phyloP scores from a whole-genome alignment of 1,140 invertebrate genomes.

The Hesperophylax magnus region DNA sequence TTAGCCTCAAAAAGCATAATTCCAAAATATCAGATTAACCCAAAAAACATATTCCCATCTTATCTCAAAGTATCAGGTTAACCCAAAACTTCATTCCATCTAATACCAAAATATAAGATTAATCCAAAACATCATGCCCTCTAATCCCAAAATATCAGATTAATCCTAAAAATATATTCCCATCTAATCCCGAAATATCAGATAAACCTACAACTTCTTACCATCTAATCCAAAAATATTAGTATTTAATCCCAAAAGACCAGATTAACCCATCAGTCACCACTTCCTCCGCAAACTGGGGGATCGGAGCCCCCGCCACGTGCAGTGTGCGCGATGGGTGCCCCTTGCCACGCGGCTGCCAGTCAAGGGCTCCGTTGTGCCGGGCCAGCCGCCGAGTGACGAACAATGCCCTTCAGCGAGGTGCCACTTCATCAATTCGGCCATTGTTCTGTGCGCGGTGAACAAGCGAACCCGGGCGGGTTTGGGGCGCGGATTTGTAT shows the following conservation, averaged over 20 bases:
- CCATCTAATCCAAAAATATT: too few relatives aligned
- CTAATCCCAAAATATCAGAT: too few relatives aligned
- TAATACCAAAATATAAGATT: too few relatives aligned
- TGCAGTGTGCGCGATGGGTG: neutral
- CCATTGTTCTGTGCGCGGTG: neutral
- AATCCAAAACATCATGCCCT: too few relatives aligned
- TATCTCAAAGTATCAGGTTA: neutral
- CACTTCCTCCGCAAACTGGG: neutral
- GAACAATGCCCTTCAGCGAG: slow-evolving; percentile 19
- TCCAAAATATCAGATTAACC: too few relatives aligned
- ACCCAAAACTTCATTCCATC: too few relatives aligned
- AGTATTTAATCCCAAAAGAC: too few relatives aligned
- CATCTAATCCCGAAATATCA: neutral
- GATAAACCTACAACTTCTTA: too few relatives aligned
- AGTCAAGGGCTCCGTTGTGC: slow-evolving; percentile 12
- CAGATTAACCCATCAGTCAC: neutral
- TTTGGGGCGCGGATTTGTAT: too few relatives aligned
- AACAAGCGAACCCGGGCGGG: neutral
- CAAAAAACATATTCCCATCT: neutral
- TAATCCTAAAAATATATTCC: too few relatives aligned
- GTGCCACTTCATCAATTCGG: slow-evolving; percentile 1
- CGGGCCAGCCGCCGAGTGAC: neutral
- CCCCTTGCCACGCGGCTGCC: slow-evolving; percentile 8
- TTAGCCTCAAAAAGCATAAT: too few relatives aligned
- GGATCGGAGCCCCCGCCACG: too few relatives aligned